These are phyloP conservation scores for Wiebesia pumilae DNA, from an alignment of 1,140 invertebrate genomes.

Conservation along the genomic window DNA sequence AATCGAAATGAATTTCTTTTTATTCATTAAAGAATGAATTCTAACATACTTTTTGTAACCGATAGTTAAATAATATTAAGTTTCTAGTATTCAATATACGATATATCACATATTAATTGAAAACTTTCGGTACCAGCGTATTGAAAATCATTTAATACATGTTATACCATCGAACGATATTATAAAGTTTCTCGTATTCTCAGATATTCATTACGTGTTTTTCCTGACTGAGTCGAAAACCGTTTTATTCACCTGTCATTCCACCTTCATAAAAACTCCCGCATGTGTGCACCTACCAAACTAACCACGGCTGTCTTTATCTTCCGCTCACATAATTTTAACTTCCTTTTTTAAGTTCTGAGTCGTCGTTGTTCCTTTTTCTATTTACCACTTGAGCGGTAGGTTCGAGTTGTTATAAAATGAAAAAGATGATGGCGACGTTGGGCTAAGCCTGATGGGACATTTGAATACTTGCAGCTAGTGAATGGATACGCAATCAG, in stretches of 20 bases:
- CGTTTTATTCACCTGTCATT: constrained; percentile 2
- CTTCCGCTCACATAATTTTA: neutral
- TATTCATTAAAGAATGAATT: too few relatives aligned
- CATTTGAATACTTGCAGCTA: constrained; percentile 14
- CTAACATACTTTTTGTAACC: too few relatives aligned
- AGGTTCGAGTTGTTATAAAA: neutral
- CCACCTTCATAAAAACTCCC: neutral
- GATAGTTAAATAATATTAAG: too few relatives aligned
- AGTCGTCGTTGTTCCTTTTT: neutral
- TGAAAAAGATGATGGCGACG: neutral
- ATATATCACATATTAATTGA: too few relatives aligned
- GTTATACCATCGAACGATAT: neutral
- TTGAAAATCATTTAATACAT: neutral
- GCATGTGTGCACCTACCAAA: neutral
- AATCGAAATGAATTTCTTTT: too few relatives aligned
- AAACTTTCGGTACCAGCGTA: neutral
- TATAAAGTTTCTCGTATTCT: constrained; percentile 7
- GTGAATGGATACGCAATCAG: constrained; percentile 5
- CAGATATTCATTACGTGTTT: neutral
- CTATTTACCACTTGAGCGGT: neutral
- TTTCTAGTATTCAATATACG: too few relatives aligned
- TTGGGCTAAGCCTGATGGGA: neutral
- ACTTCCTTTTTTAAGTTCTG: neutral
- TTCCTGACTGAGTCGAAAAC: neutral
- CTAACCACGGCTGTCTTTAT: neutral